A percentile compares a stretch with the other conserved stretches of the same genome.
Evolutionary conservation across 2,888 invertebrate species (phyloP).

Genomic region (Dynastes grantii): DNA sequence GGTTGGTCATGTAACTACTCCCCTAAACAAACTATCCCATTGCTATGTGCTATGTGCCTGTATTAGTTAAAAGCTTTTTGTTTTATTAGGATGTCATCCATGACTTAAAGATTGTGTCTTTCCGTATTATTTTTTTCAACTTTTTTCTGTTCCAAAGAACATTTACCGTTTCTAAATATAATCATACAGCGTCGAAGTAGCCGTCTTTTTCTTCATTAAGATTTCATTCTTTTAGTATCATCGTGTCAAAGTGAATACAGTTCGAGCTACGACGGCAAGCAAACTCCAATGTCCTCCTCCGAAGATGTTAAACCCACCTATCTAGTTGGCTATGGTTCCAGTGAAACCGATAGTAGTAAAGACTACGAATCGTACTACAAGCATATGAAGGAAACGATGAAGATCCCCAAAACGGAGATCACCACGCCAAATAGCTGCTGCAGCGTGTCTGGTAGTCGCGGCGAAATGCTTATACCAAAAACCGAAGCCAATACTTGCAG

Average conservation of each 20-base stretch:
- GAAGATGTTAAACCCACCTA: slow-evolving; percentile 71
- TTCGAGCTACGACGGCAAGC: slow-evolving; percentile 65
- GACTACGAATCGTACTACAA: slow-evolving; percentile 67
- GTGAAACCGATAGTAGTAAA: slow-evolving; percentile 58
- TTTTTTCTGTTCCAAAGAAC: not conserved
- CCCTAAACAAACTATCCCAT: no score
- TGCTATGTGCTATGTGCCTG: no score
- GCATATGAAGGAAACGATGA: slow-evolving; percentile 68
- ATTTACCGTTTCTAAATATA: not conserved
- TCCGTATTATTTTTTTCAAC: no score
- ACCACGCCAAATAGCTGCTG: slow-evolving; percentile 69
- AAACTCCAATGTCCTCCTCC: slow-evolving; percentile 61
- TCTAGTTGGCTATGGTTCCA: slow-evolving; percentile 64
- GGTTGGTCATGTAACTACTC: no score
- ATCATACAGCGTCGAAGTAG: no score
- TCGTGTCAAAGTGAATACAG: slow-evolving; percentile 67
- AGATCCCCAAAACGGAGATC: slow-evolving; percentile 73
- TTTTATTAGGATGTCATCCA: no score
- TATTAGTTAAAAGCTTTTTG: no score
- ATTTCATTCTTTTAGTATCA: slow-evolving; percentile 59
- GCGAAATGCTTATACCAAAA: slow-evolving; percentile 79
- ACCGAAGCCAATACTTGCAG: slow-evolving; percentile 74
- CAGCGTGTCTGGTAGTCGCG: slow-evolving; percentile 70
- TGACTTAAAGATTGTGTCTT: no score
- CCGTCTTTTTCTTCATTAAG: no score